Evolutionary conservation across 2,797 vertebrate species (phyloP), one percentile per base, ranked within the genome.

Genomic region (Spea hammondii): DNA sequence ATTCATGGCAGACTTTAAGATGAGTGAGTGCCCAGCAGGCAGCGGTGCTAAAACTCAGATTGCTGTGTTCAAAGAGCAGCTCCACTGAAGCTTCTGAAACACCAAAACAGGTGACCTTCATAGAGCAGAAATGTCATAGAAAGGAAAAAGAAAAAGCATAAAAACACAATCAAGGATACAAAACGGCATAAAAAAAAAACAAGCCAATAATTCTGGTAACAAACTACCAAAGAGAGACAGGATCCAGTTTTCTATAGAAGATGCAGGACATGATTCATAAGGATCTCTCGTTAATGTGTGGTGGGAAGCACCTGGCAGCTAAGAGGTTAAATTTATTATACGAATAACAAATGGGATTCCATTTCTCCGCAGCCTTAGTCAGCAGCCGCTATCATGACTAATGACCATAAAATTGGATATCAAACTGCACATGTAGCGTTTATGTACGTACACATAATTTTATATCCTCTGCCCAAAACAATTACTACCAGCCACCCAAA

Each of bases 1-100:
- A 80, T 80, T 75, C 78, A 80, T 80, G 8, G 71, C 48, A 50
- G 72, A 65, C 78, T 80, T 75, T 75, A 57, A 74, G 72, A 80
- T 70, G 72, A 80, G 67, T 80, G 72, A 80, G 78, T 14, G 68
- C 67, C 72, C 78, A 80, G 78, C 78, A 76, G 78, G 78, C 78
- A 57, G 67, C 78, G 54, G 72, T 46, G 78, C 78, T 70, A 80
- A 65, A 80, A 76, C 67, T 74, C 14, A 48, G 46, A 75, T 66
- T 65, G 72, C 59, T 71, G 78, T 54, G 57, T 76, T 80, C 78
- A 80, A 80, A 80, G 78, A 70, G 59, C 68, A 71, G 7, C 7
- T 65, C 65, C 6, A 65, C 64, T 13, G n/a, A 66, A 67, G 60
- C 59, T 45, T 75, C 12, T 51, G 9, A 65, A 67, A 75, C 59